phyloP scores from a whole-genome alignment of 1,140 invertebrate species.

The Lamellibrachia luymesi region DNA sequence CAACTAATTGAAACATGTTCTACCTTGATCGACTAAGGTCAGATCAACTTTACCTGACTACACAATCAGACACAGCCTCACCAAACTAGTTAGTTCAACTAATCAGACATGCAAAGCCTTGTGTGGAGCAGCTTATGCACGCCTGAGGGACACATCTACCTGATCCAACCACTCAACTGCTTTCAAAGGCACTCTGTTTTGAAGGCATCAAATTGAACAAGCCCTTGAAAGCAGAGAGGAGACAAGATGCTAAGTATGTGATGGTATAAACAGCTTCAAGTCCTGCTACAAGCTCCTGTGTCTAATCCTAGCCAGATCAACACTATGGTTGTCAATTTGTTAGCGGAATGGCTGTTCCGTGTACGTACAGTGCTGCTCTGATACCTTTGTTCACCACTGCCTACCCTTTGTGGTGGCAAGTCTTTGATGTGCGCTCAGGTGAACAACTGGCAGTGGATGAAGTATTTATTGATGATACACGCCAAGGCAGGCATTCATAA shows the following conservation, averaged over 20 bases:
- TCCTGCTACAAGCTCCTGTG: background rate
- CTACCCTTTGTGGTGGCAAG: background rate
- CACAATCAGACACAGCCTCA: background rate
- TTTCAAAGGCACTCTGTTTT: background rate
- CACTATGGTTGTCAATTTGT: background rate
- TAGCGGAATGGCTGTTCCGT: background rate
- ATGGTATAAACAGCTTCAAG: background rate
- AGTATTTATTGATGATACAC: background rate
- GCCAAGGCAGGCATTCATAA: background rate
- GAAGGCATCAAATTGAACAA: background rate
- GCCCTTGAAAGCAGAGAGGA: background rate
- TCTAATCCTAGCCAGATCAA: background rate
- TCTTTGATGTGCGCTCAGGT: background rate
- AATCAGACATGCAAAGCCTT: background rate
- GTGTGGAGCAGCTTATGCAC: background rate
- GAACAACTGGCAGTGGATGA: background rate
- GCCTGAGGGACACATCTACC: background rate
- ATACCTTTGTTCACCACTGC: background rate
- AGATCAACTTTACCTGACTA: background rate
- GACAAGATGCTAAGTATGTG: background rate
- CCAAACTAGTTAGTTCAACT: background rate
- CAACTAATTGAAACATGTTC: background rate
- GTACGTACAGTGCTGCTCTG: background rate
- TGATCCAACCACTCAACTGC: background rate
- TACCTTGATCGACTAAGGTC: background rate